A percentile compares a stretch with the other conserved stretches of the same genome.
Conservation (phyloP, 2,888 invertebrate species). For the Caenorhabditis japonica region DNA sequence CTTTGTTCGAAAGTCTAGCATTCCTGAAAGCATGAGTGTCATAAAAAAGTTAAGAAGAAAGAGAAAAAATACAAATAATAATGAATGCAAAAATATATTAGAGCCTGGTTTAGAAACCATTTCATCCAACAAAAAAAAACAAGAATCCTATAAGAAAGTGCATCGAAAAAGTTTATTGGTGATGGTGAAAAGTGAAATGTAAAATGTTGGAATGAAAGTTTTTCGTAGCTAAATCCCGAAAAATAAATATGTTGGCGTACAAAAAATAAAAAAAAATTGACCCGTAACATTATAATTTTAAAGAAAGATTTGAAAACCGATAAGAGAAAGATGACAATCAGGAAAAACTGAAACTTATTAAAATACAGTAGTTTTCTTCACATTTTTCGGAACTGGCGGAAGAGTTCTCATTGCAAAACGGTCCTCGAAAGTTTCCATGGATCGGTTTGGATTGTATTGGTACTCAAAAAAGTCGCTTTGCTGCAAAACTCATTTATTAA, state of each 20-base stretch:
- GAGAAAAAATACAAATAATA: not conserved
- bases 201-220: slow-evolving; percentile 27
- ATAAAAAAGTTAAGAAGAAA: not conserved
- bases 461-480: slow-evolving; percentile 53
- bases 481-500: slow-evolving; percentile 13
- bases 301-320: slow-evolving; percentile 19
- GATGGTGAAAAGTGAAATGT: not conserved
- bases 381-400: slow-evolving; percentile 55
- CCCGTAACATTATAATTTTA: slow-evolving; percentile 14
- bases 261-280: slow-evolving; percentile 5
- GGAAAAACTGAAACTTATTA: not conserved
- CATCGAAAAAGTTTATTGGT: slow-evolving; percentile 1
- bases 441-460: slow-evolving; percentile 46
- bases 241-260: slow-evolving; percentile 1
- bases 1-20: slow-evolving; percentile 55
- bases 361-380: slow-evolving; percentile 46
- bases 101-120: not conserved
- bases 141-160: no score
- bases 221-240: no score
- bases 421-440: slow-evolving; percentile 56
- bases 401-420: slow-evolving; percentile 67
- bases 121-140: not conserved
- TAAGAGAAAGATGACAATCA: not conserved
- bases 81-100: not conserved
- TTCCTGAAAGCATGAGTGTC: slow-evolving; percentile 1